These are phyloP conservation scores for Listronotus oregonensis DNA, from an alignment of 1,140 invertebrate species.

Conservation along the genomic window DNA sequence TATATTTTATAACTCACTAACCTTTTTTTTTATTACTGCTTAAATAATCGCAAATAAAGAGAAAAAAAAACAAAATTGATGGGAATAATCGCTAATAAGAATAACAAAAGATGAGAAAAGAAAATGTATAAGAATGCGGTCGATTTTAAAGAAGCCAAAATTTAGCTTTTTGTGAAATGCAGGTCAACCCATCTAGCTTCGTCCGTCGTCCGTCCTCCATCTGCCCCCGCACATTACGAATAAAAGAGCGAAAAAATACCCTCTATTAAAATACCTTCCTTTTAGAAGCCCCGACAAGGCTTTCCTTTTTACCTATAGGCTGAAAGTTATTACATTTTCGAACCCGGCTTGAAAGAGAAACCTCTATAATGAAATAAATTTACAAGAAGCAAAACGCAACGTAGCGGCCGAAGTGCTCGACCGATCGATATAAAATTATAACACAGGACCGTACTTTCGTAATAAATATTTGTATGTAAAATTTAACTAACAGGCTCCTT, in stretches of 20 bases:
- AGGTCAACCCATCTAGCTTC: slow-evolving; percentile 7
- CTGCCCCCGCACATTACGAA: not conserved
- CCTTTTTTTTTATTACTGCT: too few species aligned
- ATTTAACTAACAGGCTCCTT: too few species aligned
- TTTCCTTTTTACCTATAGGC: not conserved
- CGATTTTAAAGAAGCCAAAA: not conserved
- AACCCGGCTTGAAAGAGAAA: slow-evolving; percentile 9
- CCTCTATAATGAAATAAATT: slow-evolving; percentile 5
- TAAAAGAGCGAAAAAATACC: not conserved
- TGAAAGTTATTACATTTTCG: not conserved
- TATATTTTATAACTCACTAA: too few species aligned
- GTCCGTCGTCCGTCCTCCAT: not conserved
- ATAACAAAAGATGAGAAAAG: too few species aligned
- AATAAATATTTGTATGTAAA: too few species aligned
- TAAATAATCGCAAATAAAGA: too few species aligned
- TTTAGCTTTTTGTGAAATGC: not conserved
- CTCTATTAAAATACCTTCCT: slow-evolving; percentile 5
- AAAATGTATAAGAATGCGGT: not conserved
- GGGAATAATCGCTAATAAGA: too few species aligned
- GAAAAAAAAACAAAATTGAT: too few species aligned
- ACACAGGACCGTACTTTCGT: too few species aligned
- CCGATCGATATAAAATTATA: too few species aligned
- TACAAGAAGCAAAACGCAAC: not conserved
- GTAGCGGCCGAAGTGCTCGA: too few species aligned
- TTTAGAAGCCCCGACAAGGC: not conserved